phyloP scores from a whole-genome alignment of 1,140 invertebrate species.

The Drosophila seguyi region DNA sequence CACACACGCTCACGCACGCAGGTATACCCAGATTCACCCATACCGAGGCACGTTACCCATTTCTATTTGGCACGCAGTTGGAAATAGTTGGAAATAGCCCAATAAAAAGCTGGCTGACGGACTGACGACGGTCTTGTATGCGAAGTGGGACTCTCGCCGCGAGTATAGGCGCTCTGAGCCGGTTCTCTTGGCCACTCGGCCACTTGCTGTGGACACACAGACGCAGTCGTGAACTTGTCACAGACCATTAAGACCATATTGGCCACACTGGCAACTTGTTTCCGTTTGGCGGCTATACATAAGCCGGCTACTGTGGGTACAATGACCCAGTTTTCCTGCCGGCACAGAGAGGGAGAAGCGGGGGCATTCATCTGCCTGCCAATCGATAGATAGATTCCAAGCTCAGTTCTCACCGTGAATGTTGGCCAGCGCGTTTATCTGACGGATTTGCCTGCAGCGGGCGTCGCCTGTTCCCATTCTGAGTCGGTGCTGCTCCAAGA shows the following conservation, averaged over 20 bases:
- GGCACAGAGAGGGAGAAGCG: background rate
- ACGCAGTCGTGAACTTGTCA: constrained; percentile 73
- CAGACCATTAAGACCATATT: constrained; percentile 77
- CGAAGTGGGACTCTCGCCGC: constrained; percentile 35
- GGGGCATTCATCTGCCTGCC: constrained; percentile 28
- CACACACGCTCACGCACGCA: constrained; percentile 9
- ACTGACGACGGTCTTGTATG: constrained; percentile 32
- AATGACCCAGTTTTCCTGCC: constrained; percentile 69
- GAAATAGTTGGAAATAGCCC: constrained; percentile 70
- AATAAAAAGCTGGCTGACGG: constrained; percentile 71
- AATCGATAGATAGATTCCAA: constrained; percentile 61
- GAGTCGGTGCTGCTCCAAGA: constrained; percentile 19
- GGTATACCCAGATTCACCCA: constrained; percentile 35
- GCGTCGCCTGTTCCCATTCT: constrained; percentile 50
- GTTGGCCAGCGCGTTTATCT: constrained; percentile 25
- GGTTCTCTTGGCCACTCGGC: constrained; percentile 66
- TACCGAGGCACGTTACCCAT: constrained; percentile 37
- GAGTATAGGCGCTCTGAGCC: constrained; percentile 37
- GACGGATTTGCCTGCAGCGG: constrained; percentile 58
- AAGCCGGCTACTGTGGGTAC: constrained; percentile 52
- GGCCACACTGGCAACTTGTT: constrained; percentile 68
- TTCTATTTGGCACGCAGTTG: constrained; percentile 67
- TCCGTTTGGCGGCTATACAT: constrained; percentile 56
- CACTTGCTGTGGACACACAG: constrained; percentile 52
- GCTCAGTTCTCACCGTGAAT: constrained; percentile 16